phyloP scores from a whole-genome alignment of 2,797 vertebrate genomes.

The Limosa lapponica region DNA sequence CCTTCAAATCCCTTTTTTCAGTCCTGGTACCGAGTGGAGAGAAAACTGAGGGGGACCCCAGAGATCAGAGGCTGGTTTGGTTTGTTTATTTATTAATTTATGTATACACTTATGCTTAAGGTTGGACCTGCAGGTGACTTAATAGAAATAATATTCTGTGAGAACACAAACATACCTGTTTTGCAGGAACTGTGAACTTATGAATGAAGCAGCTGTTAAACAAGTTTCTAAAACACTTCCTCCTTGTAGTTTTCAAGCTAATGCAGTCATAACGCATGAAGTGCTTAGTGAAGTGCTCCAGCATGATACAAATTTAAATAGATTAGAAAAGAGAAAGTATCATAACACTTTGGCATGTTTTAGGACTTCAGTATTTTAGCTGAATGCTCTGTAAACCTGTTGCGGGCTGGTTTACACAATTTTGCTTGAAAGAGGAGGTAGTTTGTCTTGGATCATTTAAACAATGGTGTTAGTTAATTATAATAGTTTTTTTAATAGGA shows the following conservation, averaged over 20 bases:
- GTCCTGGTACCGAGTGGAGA: not conserved
- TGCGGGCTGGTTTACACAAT: not conserved
- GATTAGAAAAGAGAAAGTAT: not conserved
- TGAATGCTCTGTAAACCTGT: not conserved
- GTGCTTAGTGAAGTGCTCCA: not conserved
- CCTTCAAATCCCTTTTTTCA: not conserved
- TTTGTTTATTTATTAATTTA: constrained; percentile 7
- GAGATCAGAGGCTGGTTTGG: not conserved
- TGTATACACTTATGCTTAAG: not conserved
- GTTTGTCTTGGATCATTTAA: not conserved
- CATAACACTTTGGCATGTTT: not conserved
- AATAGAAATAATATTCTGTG: not conserved
- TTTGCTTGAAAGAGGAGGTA: not conserved
- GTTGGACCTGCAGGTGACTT: not conserved
- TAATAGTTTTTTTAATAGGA: not conserved
- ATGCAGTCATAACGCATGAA: not conserved
- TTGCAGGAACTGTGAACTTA: not conserved
- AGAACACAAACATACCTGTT: constrained; percentile 4
- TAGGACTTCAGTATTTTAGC: not conserved
- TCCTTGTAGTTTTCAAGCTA: not conserved
- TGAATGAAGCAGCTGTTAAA: constrained; percentile 3
- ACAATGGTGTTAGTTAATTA: not conserved
- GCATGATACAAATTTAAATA: not conserved
- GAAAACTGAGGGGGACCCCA: not conserved
- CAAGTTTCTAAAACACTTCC: constrained; percentile 13